phyloP scores from a whole-genome alignment of 2,797 vertebrate genomes.

The Lepidocolaptes lacrymiger region DNA sequence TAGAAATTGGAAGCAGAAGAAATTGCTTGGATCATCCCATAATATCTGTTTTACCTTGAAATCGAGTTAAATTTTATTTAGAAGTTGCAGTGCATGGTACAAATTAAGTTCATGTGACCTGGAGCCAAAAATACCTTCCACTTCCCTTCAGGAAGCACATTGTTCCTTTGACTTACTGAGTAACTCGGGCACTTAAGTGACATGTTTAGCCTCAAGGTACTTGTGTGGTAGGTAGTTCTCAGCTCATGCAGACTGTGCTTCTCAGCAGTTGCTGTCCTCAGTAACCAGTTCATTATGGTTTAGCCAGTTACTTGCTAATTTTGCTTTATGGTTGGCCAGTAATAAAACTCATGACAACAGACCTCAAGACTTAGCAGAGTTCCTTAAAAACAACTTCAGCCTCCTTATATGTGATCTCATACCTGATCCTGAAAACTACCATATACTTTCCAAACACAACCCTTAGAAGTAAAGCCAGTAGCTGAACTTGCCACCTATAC shows the following conservation, averaged over 20 bases:
- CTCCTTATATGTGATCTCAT: not conserved
- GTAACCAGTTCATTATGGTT: not conserved
- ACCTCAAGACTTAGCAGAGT: not conserved
- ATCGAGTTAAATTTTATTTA: not conserved
- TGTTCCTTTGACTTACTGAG: not conserved
- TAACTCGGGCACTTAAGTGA: not conserved
- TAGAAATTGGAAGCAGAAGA: not conserved
- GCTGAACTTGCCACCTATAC: not conserved
- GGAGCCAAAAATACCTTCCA: not conserved
- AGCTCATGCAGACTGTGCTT: not conserved
- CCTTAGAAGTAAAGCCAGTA: not conserved
- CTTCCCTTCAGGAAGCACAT: not conserved
- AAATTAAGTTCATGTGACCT: not conserved
- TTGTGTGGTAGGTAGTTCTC: not conserved
- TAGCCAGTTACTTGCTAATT: not conserved
- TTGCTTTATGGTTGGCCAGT: not conserved
- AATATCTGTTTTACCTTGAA: not conserved
- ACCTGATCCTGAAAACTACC: not conserved
- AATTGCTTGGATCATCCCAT: not conserved
- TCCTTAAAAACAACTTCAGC: not conserved
- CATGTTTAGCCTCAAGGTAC: not conserved
- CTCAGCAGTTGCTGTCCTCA: not conserved
- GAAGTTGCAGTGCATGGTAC: not conserved
- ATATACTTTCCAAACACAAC: not conserved
- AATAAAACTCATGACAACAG: not conserved